A percentile compares a stretch with the other conserved stretches of the same genome.
phyloP scores from a whole-genome alignment of 2,888 invertebrate species.

The Thecocarcelia acutangulata region DNA sequence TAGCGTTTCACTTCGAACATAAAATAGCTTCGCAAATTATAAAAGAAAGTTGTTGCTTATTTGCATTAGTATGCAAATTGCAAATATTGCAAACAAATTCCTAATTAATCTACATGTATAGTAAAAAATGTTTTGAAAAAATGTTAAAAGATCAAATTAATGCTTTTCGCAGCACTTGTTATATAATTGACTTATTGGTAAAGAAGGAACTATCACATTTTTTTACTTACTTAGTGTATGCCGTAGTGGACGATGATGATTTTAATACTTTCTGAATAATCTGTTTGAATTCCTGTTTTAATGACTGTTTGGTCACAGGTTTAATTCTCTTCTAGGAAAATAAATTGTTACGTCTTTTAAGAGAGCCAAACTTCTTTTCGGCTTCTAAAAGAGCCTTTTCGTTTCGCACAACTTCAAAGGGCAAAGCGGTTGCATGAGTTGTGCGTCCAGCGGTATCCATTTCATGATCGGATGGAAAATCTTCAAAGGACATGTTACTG shows the following conservation, averaged over 20 bases:
- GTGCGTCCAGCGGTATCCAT: slow-evolving; percentile 75
- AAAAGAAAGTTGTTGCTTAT: too few relatives aligned
- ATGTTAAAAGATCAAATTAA: slow-evolving; percentile 35
- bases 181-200: slow-evolving; percentile 47
- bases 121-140: neutral
- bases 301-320: slow-evolving; percentile 73
- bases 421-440: slow-evolving; percentile 81
- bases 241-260: slow-evolving; percentile 42
- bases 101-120: neutral
- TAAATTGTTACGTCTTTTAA: slow-evolving; percentile 83
- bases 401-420: slow-evolving; percentile 85
- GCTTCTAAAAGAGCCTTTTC: slow-evolving; percentile 82
- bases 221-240: slow-evolving; percentile 32
- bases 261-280: slow-evolving; percentile 72
- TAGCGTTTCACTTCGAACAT: too few relatives aligned
- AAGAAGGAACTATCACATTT: slow-evolving; percentile 37
- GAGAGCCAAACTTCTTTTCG: slow-evolving; percentile 82
- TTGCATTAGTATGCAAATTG: too few relatives aligned
- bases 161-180: slow-evolving; percentile 30
- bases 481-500: slow-evolving; percentile 89
- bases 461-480: slow-evolving; percentile 87
- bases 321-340: slow-evolving; percentile 82
- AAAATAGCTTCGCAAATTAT: too few relatives aligned
- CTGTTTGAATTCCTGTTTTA: slow-evolving; percentile 75
- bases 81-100: too few relatives aligned